phyloP scores from a whole-genome alignment of 2,888 invertebrate genomes.

The Fabriciana adippe region DNA sequence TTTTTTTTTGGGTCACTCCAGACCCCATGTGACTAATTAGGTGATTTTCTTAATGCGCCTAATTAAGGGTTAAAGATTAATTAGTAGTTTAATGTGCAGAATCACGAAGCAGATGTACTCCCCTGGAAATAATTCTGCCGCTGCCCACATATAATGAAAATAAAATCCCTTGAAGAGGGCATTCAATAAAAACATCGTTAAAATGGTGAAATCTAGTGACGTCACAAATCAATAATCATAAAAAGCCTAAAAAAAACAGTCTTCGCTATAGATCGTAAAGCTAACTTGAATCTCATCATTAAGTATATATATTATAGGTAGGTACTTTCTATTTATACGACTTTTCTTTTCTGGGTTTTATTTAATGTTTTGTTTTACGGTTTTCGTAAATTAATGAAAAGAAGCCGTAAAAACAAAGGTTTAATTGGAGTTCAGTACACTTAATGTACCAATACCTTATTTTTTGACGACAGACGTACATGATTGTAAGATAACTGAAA shows the following conservation, averaged over 20 bases:
- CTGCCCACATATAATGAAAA: too few relatives aligned
- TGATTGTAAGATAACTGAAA: too few relatives aligned
- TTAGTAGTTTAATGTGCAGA: too few relatives aligned
- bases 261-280: constrained; percentile 3
- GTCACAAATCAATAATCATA: neutral
- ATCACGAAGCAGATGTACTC: too few relatives aligned
- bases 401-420: constrained; percentile 14
- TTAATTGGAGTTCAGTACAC: neutral
- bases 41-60: too few relatives aligned
- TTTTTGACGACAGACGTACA: neutral
- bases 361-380: constrained; percentile 14
- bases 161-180: too few relatives aligned
- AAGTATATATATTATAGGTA: neutral
- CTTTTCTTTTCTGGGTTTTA: constrained; percentile 6
- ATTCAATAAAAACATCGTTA: too few relatives aligned
- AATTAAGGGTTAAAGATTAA: too few relatives aligned
- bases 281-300: neutral
- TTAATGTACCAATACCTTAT: neutral
- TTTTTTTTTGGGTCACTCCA: too few relatives aligned
- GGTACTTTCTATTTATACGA: neutral
- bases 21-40: too few relatives aligned
- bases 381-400: constrained; percentile 18
- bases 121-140: too few relatives aligned
- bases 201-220: neutral
- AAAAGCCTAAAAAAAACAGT: neutral